Evolutionary conservation across 1,140 invertebrate genomes (phyloP).

Genomic region (Brachionus plicatilis): DNA sequence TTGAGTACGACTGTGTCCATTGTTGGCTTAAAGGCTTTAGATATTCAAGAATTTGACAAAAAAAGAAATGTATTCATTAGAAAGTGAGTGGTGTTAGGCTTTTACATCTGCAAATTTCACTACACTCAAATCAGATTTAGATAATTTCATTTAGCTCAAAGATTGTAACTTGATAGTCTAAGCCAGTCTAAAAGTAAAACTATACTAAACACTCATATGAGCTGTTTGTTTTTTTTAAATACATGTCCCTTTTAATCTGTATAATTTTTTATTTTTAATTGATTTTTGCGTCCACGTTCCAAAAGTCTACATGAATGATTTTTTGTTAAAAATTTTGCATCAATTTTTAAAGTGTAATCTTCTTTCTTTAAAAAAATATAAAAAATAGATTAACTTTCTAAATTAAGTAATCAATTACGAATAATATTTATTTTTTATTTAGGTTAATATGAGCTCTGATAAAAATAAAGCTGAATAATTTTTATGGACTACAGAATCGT

Average conservation of each 20-base stretch:
- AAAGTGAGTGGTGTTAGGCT: neutral
- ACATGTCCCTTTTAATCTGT: neutral
- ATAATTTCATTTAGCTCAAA: neutral
- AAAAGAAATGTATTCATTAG: neutral
- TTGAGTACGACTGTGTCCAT: neutral
- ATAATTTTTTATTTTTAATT: neutral
- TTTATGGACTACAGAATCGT: neutral
- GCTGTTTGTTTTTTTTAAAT: neutral
- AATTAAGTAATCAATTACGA: neutral
- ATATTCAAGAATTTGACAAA: neutral
- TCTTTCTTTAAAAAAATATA: neutral
- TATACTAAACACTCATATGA: neutral
- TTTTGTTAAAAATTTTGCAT: neutral
- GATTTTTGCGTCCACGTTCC: neutral
- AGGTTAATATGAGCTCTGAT: neutral
- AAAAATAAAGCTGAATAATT: neutral
- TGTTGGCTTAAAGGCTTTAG: conserved; percentile 1
- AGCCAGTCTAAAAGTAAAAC: neutral
- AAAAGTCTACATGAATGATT: neutral
- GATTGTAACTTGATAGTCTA: neutral
- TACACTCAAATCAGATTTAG: conserved; percentile 5
- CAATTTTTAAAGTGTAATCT: neutral
- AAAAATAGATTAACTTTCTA: neutral
- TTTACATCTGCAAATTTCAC: conserved; percentile 15
- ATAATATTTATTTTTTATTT: neutral